phyloP scores from a whole-genome alignment of 2,888 invertebrate species.

The Argyresthia goedartella region DNA sequence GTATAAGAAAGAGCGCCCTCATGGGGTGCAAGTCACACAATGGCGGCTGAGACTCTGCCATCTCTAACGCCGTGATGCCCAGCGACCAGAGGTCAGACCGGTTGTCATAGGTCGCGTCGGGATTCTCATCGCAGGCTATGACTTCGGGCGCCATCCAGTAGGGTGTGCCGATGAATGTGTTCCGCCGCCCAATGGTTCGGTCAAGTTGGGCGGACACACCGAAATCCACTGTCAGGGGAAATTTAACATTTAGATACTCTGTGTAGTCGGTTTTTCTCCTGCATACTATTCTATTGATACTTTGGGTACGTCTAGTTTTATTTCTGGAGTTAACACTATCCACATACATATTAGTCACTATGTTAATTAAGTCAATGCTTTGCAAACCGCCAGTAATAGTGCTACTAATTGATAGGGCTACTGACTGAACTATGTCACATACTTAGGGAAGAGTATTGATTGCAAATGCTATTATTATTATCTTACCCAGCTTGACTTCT shows the following conservation, averaged over 20 bases:
- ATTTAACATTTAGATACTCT: conserved; percentile 10
- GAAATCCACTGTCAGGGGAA: conserved; percentile 85
- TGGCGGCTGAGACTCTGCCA: conserved; percentile 99
- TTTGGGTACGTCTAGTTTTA: too few species aligned
- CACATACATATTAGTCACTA: too few species aligned
- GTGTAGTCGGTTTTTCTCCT: too few species aligned
- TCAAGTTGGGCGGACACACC: conserved; percentile 99
- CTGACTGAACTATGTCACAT: too few species aligned
- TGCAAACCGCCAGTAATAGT: too few species aligned
- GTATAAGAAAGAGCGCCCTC: conserved; percentile 98
- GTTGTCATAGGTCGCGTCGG: conserved; percentile 99
- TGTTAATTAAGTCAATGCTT: too few species aligned
- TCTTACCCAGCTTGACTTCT: conserved; percentile 95
- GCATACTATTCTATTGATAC: too few species aligned
- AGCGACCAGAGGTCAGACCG: conserved; percentile 92
- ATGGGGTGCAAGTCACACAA: conserved; percentile 99
- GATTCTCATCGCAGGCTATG: conserved; percentile 99
- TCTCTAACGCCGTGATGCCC: conserved; percentile 98
- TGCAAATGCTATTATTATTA: background rate
- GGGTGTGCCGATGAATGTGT: conserved; percentile 98
- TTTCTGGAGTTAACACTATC: too few species aligned
- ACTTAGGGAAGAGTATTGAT: background rate
- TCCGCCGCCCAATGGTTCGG: conserved; percentile 97
- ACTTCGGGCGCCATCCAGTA: conserved; percentile 99
- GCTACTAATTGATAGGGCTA: too few species aligned